A percentile compares a stretch with the other conserved stretches of the same genome.
Evolutionary conservation across 2,797 vertebrate species (phyloP).

Genomic region (Margarornis squamiger): DNA sequence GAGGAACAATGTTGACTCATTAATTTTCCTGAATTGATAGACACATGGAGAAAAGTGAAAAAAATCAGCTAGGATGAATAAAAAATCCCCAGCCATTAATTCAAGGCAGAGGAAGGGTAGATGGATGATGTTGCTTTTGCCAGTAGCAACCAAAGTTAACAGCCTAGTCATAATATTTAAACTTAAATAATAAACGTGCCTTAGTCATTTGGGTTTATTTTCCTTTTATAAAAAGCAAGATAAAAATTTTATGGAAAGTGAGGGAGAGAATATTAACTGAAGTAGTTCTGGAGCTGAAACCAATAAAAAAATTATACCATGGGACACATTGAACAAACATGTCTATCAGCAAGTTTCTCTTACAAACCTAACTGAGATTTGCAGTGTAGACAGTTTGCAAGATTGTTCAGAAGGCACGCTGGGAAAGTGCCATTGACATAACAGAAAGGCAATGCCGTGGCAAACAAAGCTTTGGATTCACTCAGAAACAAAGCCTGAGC

Average conservation of each 20-base stretch:
- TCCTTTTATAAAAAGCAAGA: neutral
- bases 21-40: neutral
- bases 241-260: neutral
- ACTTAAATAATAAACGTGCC: neutral
- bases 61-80: neutral
- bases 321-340: neutral
- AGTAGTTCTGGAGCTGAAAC: neutral
- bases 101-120: neutral
- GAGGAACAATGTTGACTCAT: neutral
- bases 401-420: neutral
- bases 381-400: neutral
- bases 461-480: neutral
- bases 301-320: neutral
- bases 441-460: neutral
- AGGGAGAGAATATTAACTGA: neutral
- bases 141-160: neutral
- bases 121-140: neutral
- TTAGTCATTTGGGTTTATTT: neutral
- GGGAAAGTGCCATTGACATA: fast-evolving
- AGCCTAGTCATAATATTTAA: neutral
- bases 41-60: neutral
- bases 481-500: neutral
- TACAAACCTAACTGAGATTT: neutral
- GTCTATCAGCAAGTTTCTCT: neutral
- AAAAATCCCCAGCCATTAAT: neutral